Conservation (phyloP, 2,113 vertebrate genomes). For the Formicarius rufipectus region DNA sequence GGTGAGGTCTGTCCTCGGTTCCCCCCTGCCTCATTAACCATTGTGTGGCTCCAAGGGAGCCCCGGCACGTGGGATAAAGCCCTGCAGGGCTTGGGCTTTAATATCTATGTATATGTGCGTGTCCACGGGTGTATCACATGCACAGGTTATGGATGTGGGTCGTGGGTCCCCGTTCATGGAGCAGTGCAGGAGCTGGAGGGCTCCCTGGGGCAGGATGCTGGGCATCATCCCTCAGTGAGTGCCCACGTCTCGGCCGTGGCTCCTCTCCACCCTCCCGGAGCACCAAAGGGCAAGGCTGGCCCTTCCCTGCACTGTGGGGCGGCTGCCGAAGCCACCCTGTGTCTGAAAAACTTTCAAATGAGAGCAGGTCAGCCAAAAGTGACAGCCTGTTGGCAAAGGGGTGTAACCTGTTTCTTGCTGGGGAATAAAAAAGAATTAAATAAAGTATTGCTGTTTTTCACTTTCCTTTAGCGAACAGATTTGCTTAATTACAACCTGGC, state of each 20-base stretch:
- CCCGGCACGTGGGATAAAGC: neutral
- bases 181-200: neutral
- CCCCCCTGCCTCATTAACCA: neutral
- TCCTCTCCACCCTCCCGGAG: neutral
- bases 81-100: neutral
- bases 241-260: fast-evolving
- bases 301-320: neutral
- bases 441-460: neutral
- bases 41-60: neutral
- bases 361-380: conserved; percentile 49
- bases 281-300: neutral
- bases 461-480: neutral
- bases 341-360: conserved; percentile 43
- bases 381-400: conserved; percentile 6
- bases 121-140: fast-evolving
- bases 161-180: fast-evolving
- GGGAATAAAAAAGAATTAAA: neutral
- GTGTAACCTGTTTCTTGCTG: neutral
- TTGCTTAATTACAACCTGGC: conserved; percentile 25
- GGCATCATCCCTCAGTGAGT: neutral
- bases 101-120: neutral
- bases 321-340: neutral
- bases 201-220: neutral
- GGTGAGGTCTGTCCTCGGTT: neutral
- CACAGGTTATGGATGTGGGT: fast-evolving